Evolutionary conservation across 2,113 vertebrate genomes (phyloP).

Genomic region (Podarcis muralis): DNA sequence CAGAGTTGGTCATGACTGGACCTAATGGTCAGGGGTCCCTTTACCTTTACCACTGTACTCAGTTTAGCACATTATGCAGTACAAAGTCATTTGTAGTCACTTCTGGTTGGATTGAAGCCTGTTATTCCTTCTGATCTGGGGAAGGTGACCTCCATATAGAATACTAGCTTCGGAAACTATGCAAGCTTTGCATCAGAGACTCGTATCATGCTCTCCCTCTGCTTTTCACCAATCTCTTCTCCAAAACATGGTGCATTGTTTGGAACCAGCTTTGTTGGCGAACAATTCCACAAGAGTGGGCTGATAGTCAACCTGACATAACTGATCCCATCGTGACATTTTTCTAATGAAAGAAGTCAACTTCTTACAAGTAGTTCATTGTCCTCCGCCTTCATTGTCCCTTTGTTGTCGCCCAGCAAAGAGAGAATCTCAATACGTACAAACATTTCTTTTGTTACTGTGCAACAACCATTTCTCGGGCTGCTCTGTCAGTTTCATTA

Average conservation of each 20-base stretch:
- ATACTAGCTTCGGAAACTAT: not conserved
- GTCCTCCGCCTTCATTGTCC: not conserved
- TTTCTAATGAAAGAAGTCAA: not conserved
- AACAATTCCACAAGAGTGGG: not conserved
- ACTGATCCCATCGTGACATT: not conserved
- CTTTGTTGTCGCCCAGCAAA: not conserved
- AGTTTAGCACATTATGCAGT: not conserved
- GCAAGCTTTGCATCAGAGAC: not conserved
- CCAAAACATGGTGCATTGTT: not conserved
- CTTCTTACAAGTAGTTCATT: not conserved
- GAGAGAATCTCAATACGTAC: not conserved
- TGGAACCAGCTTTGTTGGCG: not conserved
- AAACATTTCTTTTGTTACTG: not conserved
- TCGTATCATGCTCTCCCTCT: not conserved
- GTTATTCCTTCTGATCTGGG: not conserved
- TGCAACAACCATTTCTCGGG: slow-evolving; percentile 13
- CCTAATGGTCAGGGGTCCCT: too few species aligned
- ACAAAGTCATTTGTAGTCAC: not conserved
- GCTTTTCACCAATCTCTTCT: not conserved
- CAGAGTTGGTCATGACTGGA: too few species aligned
- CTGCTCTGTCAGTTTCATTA: slow-evolving; percentile 35
- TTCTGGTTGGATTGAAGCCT: not conserved
- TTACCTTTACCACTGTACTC: too few species aligned
- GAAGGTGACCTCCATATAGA: not conserved
- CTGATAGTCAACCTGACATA: not conserved